phyloP scores from a whole-genome alignment of 2,797 vertebrate genomes.

The Streptopelia turtur region DNA sequence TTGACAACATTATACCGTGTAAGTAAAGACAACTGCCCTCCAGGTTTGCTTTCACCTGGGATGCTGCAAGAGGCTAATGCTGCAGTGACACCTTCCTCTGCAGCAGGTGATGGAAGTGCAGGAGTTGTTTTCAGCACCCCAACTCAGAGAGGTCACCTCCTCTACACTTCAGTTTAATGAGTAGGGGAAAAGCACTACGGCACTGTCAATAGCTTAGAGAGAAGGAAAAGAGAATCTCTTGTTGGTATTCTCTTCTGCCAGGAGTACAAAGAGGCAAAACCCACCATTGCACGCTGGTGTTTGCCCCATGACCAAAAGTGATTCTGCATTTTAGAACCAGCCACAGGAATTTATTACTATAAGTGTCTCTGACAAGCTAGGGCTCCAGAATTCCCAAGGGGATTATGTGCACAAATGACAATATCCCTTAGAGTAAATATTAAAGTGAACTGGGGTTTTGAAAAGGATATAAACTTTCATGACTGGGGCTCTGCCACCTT shows the following conservation, averaged over 20 bases:
- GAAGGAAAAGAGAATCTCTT: neutral
- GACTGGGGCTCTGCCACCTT: neutral
- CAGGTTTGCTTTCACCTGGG: neutral
- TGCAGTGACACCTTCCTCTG: neutral
- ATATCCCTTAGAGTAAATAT: neutral
- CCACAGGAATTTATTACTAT: neutral
- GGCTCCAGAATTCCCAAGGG: neutral
- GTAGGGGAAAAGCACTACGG: accelerated
- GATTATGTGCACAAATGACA: neutral
- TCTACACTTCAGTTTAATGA: neutral
- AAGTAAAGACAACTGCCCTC: neutral
- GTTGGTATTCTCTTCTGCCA: neutral
- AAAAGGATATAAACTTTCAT: neutral
- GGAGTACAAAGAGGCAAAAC: neutral
- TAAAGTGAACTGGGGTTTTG: neutral
- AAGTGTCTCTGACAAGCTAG: neutral
- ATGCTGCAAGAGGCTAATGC: neutral
- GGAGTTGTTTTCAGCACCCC: neutral
- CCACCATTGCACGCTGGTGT: accelerated
- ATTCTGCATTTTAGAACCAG: neutral
- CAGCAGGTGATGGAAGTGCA: neutral
- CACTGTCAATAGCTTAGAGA: accelerated
- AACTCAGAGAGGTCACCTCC: accelerated
- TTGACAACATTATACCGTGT: accelerated
- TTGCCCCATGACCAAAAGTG: neutral